Evolutionary conservation across 1,140 invertebrate genomes (phyloP).

Genomic region (Mactra quadrangularis): DNA sequence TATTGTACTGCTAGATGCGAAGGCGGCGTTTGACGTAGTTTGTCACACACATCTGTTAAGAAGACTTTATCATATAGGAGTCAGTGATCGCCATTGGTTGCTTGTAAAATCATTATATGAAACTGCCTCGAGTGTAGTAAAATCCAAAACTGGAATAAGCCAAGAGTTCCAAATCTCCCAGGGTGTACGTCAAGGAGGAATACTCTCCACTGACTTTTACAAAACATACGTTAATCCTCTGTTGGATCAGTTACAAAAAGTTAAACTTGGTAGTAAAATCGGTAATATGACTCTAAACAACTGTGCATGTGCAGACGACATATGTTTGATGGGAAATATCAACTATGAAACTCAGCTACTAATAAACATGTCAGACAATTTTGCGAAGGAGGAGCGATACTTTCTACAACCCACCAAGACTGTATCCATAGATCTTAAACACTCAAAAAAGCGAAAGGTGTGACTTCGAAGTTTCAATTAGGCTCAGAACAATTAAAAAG

Average conservation of each 20-base stretch:
- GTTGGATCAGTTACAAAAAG: background rate
- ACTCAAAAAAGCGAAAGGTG: too few species aligned
- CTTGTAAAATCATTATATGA: constrained; percentile 29
- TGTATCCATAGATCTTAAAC: too few species aligned
- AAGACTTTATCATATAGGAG: constrained; percentile 28
- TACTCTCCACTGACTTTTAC: constrained; percentile 27
- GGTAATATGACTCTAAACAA: background rate
- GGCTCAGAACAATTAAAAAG: too few species aligned
- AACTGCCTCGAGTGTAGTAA: background rate
- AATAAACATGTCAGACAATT: too few species aligned
- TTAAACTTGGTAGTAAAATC: background rate
- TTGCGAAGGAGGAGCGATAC: too few species aligned
- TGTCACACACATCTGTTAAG: constrained; percentile 11
- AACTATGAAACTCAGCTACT: too few species aligned
- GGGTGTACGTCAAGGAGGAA: constrained; percentile 35
- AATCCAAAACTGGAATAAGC: background rate
- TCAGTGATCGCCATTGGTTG: constrained; percentile 1
- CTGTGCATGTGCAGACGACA: constrained; percentile 41
- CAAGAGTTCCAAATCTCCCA: constrained; percentile 3
- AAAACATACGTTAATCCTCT: constrained; percentile 33
- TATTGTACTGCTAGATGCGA: constrained; percentile 30
- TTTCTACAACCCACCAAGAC: too few species aligned
- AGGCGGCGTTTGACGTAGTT: constrained; percentile 43
- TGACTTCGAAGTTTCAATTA: too few species aligned
- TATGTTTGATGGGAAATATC: too few species aligned